These are phyloP conservation scores for Datnioides undecimradiatus DNA, from an alignment of 2,113 vertebrate genomes.

Conservation along the genomic window DNA sequence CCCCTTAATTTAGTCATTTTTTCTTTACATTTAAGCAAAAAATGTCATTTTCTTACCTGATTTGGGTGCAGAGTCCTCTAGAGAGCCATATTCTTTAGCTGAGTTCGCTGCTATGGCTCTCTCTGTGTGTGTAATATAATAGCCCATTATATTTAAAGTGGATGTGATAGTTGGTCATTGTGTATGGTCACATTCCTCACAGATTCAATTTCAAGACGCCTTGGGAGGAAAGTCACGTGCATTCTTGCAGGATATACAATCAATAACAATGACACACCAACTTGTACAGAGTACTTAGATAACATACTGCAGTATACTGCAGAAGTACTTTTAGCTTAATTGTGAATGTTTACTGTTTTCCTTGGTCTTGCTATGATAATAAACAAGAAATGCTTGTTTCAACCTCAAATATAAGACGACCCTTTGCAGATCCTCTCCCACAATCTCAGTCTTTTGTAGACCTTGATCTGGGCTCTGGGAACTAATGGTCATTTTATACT, in stretches of 20 bases:
- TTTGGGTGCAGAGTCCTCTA: neutral
- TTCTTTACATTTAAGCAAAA: neutral
- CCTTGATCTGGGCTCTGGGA: neutral
- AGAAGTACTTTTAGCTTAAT: no score
- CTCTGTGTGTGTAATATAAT: slow-evolving; percentile 37
- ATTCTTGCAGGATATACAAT: neutral
- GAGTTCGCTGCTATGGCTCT: slow-evolving; percentile 34
- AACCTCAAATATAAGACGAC: no score
- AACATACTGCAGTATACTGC: no score
- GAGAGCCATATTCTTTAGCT: neutral
- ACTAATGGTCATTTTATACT: neutral
- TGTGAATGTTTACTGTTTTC: neutral
- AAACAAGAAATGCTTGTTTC: no score
- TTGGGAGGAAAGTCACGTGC: neutral
- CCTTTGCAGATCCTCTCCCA: no score
- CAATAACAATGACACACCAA: neutral
- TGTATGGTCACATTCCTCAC: neutral
- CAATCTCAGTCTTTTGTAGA: no score
- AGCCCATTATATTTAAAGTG: slow-evolving; percentile 44
- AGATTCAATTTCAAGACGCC: slow-evolving; percentile 50
- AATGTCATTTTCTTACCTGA: slow-evolving; percentile 7
- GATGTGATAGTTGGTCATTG: slow-evolving; percentile 11
- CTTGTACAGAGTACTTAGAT: neutral
- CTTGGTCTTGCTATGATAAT: neutral
- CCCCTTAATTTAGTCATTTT: neutral